Percentiles rank a stretch among this genome's conserved stretches.
phyloP scores from a whole-genome alignment of 2,113 vertebrate species.

The Cariama cristata region DNA sequence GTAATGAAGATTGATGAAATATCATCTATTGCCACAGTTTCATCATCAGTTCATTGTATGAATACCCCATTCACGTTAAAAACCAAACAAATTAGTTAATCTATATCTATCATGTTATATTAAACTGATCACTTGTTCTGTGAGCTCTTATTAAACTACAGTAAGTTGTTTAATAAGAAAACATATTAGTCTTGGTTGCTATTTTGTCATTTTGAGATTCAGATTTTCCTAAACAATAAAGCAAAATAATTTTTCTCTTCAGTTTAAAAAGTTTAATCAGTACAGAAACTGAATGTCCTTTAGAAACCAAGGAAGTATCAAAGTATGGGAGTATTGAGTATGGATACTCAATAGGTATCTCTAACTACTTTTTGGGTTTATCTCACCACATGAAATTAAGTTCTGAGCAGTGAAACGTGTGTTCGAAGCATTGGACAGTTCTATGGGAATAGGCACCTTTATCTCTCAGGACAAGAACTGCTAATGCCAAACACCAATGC shows the following conservation, averaged over 20 bases:
- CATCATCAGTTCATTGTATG: background rate
- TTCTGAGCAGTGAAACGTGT: background rate
- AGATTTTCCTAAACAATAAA: background rate
- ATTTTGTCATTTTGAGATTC: background rate
- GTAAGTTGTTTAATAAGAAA: background rate
- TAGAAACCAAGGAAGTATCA: background rate
- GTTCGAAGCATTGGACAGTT: background rate
- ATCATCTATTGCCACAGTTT: background rate
- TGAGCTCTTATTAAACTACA: background rate
- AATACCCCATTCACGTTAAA: background rate
- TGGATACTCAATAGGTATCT: background rate
- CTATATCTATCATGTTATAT: background rate
- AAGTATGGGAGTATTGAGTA: background rate
- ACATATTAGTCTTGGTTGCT: background rate
- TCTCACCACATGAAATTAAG: background rate
- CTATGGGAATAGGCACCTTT: background rate
- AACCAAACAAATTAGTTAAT: background rate
- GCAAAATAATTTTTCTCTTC: background rate
- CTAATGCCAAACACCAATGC: background rate
- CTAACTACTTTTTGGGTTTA: background rate
- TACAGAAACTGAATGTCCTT: background rate
- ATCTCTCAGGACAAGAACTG: background rate
- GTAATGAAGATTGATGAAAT: background rate
- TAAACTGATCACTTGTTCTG: background rate
- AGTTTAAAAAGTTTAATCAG: background rate